Percentiles rank a stretch among this genome's conserved stretches.
These are phyloP conservation scores for Melitaea athalia DNA, from an alignment of 2,888 invertebrate genomes.

Conservation along the genomic window DNA sequence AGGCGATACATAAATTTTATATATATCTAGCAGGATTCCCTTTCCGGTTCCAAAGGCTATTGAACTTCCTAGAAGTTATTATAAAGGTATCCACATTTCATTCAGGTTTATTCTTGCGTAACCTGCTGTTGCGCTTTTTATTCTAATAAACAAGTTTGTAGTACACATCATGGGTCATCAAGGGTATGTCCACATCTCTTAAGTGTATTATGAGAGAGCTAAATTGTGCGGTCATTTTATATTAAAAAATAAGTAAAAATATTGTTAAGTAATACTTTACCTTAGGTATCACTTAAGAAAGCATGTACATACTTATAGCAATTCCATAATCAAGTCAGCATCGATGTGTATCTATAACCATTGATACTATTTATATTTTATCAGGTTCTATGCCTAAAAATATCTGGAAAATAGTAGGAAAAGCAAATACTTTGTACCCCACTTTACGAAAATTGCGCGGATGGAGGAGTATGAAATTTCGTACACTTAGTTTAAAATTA, in stretches of 20 bases:
- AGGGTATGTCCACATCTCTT: constrained; percentile 24
- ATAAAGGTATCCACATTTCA: constrained; percentile 75
- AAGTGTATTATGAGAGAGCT: constrained; percentile 15
- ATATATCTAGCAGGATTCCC: constrained; percentile 42
- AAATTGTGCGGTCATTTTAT: constrained; percentile 23
- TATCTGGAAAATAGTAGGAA: too few relatives aligned
- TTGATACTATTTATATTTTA: background rate
- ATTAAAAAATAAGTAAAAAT: background rate
- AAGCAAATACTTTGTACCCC: too few relatives aligned
- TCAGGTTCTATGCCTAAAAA: background rate
- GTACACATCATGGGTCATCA: constrained; percentile 33
- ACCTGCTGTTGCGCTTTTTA: constrained; percentile 70
- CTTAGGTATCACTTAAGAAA: too few relatives aligned
- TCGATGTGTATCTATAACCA: too few relatives aligned
- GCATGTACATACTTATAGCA: too few relatives aligned
- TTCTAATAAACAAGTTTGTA: constrained; percentile 54
- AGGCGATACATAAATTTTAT: constrained; percentile 31
- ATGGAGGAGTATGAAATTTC: too few relatives aligned
- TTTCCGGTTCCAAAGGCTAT: constrained; percentile 62
- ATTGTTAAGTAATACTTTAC: background rate
- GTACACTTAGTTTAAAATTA: too few relatives aligned
- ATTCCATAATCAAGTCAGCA: too few relatives aligned
- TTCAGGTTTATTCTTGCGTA: constrained; percentile 70
- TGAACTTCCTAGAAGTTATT: constrained; percentile 72
- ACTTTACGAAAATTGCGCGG: too few relatives aligned